phyloP scores from a whole-genome alignment of 2,888 invertebrate species.

The Steromphala cineraria region DNA sequence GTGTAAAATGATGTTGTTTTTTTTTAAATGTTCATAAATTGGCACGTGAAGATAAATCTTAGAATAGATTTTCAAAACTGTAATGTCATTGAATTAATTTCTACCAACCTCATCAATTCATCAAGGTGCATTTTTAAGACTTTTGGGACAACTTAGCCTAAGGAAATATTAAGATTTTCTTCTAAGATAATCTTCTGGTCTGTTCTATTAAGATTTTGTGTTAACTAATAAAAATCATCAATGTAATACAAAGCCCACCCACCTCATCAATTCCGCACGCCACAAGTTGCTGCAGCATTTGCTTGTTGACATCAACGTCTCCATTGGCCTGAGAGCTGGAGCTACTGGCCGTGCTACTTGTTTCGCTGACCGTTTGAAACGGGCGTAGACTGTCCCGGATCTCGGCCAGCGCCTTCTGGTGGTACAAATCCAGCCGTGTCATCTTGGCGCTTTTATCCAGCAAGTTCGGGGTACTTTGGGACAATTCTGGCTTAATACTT shows the following conservation, averaged over 20 bases:
- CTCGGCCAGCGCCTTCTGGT: slow-evolving; percentile 90
- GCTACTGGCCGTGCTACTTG: slow-evolving; percentile 31
- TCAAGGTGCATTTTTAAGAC: too few relatives aligned
- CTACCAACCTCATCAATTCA: too few relatives aligned
- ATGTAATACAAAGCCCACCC: slow-evolving; percentile 3
- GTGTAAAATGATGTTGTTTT: too few relatives aligned
- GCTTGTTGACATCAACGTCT: slow-evolving; percentile 32
- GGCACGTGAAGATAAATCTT: too few relatives aligned
- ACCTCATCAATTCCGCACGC: slow-evolving; percentile 52
- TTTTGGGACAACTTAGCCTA: too few relatives aligned
- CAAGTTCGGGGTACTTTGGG: slow-evolving; percentile 51
- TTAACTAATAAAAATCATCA: not conserved
- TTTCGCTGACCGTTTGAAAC: slow-evolving; percentile 75
- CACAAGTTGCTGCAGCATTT: slow-evolving; percentile 43
- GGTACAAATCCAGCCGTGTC: slow-evolving; percentile 79
- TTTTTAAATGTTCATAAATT: too few relatives aligned
- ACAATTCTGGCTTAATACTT: slow-evolving; percentile 38
- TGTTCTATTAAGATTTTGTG: too few relatives aligned
- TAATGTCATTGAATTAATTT: too few relatives aligned
- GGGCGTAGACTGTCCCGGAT: slow-evolving; percentile 89
- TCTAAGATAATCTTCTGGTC: too few relatives aligned
- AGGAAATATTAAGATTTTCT: too few relatives aligned
- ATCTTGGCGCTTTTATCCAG: slow-evolving; percentile 43
- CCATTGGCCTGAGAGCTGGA: slow-evolving; percentile 32
- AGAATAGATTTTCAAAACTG: too few relatives aligned